These are phyloP conservation scores for Argopecten irradians DNA, from an alignment of 1,140 invertebrate species.

Conservation along the genomic window DNA sequence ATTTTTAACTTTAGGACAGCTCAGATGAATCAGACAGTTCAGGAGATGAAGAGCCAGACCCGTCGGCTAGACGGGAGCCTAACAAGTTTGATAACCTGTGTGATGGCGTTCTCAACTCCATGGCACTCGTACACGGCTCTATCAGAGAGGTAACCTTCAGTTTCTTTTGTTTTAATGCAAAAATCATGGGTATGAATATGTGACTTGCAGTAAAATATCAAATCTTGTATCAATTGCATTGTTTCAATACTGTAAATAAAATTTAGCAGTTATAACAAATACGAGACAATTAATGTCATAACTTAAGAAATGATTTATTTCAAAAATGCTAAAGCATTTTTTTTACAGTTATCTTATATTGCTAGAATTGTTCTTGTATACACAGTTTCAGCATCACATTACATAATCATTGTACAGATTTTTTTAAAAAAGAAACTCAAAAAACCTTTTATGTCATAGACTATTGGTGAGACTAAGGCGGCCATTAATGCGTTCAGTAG, in stretches of 20 bases:
- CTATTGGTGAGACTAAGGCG: no score
- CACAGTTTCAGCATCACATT: not conserved
- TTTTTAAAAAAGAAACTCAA: no score
- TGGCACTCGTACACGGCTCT: conserved; percentile 68
- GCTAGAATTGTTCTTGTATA: no score
- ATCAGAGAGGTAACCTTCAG: conserved; percentile 66
- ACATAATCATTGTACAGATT: not conserved
- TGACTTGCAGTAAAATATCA: not conserved
- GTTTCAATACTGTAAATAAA: not conserved
- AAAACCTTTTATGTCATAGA: no score
- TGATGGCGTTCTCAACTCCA: conserved; percentile 72
- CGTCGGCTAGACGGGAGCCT: conserved; percentile 61
- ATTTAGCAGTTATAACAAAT: no score
- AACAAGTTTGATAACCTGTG: conserved; percentile 75
- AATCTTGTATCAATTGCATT: not conserved
- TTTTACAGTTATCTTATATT: no score
- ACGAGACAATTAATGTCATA: no score
- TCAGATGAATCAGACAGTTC: conserved; percentile 59
- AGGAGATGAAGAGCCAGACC: conserved; percentile 60
- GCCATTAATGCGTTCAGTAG: not conserved
- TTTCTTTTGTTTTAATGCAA: not conserved
- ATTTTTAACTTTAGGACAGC: conserved; percentile 28
- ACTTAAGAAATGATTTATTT: no score
- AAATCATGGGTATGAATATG: not conserved
- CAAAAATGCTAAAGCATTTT: no score